Evolutionary conservation across 2,113 vertebrate genomes (phyloP), one percentile per base, ranked within the genome.

Genomic region (Montifringilla adamsi): DNA sequence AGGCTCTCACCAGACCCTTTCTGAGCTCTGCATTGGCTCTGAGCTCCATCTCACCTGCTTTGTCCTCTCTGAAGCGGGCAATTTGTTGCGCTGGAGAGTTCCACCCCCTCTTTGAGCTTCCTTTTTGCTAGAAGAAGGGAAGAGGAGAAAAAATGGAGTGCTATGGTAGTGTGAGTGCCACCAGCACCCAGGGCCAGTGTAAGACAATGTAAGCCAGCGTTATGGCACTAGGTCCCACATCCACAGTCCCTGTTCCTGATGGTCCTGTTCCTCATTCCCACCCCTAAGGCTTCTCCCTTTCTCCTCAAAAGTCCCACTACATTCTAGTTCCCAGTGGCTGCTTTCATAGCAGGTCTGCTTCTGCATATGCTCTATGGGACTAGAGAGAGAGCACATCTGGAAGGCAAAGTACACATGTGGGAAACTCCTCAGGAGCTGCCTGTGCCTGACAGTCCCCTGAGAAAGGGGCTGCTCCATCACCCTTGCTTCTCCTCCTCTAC

Each of bases 261-360:
- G 72, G 56, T 63, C 69, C 93, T 96, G 85, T 39, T 90, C 41
- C 85, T 97, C 84, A 66, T 84, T 67, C 89, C 95, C 91, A 69
- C 74, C 91, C 81, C 62, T 94, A 74, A 77, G 19, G 16, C 81
- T 91, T 94, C 67, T 86, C 88, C 84, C 73, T 90, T 92, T 92
- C 94, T 96, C 81, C 91, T 96, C 94, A 85, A 93, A 86, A 96
- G 95, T 96, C 95, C 95, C 92, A 84, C 95, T 96, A 94, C 88
- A 94, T 94, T 90, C 83, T 75, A 81, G 89, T 64, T 94, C 84
- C 89, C 88, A 68, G 75, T 85, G 66, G 81, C 68, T 95, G 91
- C 59, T 87, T 94, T 96, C 93, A 94, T 76, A 96, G 88, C 93
- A 84, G 72, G 44, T 55, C 78, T 95, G 87, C 84, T 91, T 77